Percentiles rank a stretch among this genome's conserved stretches.
phyloP scores from a whole-genome alignment of 2,888 invertebrate genomes.

The Blastobasis adustella region DNA sequence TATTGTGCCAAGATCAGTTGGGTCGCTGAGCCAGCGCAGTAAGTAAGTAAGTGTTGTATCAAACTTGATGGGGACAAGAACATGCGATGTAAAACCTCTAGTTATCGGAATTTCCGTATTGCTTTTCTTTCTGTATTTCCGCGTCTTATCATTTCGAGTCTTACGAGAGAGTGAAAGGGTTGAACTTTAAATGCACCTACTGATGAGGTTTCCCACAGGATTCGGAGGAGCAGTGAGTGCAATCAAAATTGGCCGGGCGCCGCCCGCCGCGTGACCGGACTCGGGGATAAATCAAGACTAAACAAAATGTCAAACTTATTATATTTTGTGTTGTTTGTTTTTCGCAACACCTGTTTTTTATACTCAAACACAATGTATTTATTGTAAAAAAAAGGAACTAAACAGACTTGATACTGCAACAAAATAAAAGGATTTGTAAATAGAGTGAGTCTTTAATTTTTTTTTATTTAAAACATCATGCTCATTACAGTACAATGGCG shows the following conservation, averaged over 20 bases:
- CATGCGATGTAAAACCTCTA: no score
- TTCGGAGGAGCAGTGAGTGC: constrained; percentile 47
- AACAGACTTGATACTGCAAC: constrained; percentile 66
- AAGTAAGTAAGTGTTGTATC: no score
- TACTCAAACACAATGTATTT: constrained; percentile 67
- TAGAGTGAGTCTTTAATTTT: constrained; percentile 26
- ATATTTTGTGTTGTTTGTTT: constrained; percentile 60
- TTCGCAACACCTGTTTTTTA: constrained; percentile 62
- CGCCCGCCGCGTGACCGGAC: constrained; percentile 28
- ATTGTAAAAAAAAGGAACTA: constrained; percentile 65
- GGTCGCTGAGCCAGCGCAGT: no score
- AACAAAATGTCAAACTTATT: constrained; percentile 39
- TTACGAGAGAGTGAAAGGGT: no score
- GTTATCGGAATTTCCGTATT: no score
- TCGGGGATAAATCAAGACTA: constrained; percentile 54
- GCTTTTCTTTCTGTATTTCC: no score
- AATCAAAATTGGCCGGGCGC: constrained; percentile 48
- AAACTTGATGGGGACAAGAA: no score
- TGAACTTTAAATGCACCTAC: no score
- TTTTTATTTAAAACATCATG: neutral
- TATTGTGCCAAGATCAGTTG: no score
- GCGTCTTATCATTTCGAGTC: no score
- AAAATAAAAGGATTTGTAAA: constrained; percentile 71
- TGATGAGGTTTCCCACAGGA: constrained; percentile 25
- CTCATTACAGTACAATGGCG: no score